Base-by-base conservation (phyloP, 1,140 invertebrate genomes). In the Lineus longissimus region DNA sequence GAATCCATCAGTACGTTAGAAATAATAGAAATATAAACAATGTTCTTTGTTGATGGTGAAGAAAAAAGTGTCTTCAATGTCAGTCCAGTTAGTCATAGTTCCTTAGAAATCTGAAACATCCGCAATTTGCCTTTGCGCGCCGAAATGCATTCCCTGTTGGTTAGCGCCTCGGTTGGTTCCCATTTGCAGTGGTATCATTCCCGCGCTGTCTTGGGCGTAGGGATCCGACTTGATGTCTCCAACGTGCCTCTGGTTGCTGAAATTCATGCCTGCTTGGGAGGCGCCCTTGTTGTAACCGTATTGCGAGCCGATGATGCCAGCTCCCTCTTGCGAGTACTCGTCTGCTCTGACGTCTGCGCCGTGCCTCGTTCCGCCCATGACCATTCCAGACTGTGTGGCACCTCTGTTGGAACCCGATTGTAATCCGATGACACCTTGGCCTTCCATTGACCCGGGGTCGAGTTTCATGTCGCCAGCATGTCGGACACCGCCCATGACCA, bases 321-420 rank as follows among this genome's bases (percentile, higher is more conserved):
- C 85, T 1, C 91, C 90, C 45, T 63, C 61, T 47, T 54, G 43
- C 2, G 55, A 27, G 17, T 27, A 57, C 13, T 65, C 36, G 29
- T 41, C 59, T 23, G 25, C n/a, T 17, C 30, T 51, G 17, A 61
- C 19, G 40, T 65, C 63, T 11, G 36, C 59, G 19, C 94, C 94
- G 83, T 95, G 92, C 81, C 92, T 85, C 68, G 91, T 94, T 82
- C 94, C 94, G 68, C 93, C 93, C 73, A 95, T 93, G 78, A 91
- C 94, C 71, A 94, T 92, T 30, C 93, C 93, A 73, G 90, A 92
- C 82, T 94, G 92, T 73, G 85, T 94, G 67, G 93, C 93, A 7
- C 91, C 86, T 73, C 92, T 92, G 82, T 94, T 94, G 47, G 89
- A 89, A 47, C 93, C 93, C 55, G 91, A 91, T 79, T 95, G 93